A percentile compares a stretch with the other conserved stretches of the same genome.
These are phyloP conservation scores for Peucedramus taeniatus DNA, from an alignment of 2,113 vertebrate species.

Conservation along the genomic window DNA sequence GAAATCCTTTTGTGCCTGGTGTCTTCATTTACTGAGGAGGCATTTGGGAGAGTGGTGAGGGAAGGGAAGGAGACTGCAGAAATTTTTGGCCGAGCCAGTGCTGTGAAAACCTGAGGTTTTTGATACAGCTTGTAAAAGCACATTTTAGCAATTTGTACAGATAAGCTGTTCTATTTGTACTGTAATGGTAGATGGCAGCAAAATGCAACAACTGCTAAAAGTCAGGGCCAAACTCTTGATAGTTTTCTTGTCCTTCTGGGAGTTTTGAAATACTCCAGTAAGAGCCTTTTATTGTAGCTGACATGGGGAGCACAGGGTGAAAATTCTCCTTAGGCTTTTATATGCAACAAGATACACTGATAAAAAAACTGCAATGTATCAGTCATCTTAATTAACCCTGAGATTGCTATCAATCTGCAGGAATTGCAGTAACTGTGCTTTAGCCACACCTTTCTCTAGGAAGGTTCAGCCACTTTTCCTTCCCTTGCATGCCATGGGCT, in stretches of 20 bases:
- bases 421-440: background rate
- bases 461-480: background rate
- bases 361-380: background rate
- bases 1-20: background rate
- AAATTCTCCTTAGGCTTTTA: background rate
- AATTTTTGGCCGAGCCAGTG: background rate
- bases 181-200: background rate
- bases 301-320: no score
- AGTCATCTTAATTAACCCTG: background rate
- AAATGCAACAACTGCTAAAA: background rate
- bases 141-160: background rate
- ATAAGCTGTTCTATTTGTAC: background rate
- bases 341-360: background rate
- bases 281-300: background rate
- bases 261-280: background rate
- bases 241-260: background rate
- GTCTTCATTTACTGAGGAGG: background rate
- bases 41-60: background rate
- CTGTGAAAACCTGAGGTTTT: background rate
- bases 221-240: background rate
- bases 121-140: accelerated
- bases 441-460: background rate
- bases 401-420: background rate
- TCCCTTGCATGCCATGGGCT: accelerated
- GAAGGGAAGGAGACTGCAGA: background rate